Conservation (phyloP, 2,113 vertebrate genomes). For the Megaceryle maxima region DNA sequence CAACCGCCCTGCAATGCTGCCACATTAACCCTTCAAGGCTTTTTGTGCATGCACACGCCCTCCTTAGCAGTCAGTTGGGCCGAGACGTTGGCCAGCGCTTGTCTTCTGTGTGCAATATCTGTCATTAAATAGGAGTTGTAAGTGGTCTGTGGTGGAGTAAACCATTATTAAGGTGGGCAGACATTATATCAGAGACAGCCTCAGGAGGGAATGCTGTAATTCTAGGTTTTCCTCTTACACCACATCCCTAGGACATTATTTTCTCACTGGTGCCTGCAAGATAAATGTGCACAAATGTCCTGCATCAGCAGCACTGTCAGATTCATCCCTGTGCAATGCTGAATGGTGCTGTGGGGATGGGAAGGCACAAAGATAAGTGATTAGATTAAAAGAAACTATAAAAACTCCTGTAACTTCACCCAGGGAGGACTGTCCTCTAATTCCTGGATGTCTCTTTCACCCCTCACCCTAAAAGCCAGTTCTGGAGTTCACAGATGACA, state of each 20-base stretch:
- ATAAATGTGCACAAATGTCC: background rate
- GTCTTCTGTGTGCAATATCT: background rate
- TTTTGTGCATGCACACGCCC: background rate
- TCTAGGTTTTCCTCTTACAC: conserved; percentile 27
- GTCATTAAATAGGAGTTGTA: background rate
- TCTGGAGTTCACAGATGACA: background rate
- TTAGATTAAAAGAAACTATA: background rate
- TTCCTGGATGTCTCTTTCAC: background rate
- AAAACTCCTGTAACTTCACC: background rate
- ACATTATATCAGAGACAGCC: background rate
- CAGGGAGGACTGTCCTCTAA: background rate
- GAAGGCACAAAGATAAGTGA: background rate
- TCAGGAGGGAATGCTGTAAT: conserved; percentile 10
- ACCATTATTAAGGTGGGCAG: background rate
- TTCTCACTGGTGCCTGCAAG: conserved; percentile 12
- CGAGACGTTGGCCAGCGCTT: background rate
- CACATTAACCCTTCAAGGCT: background rate
- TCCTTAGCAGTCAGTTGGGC: background rate
- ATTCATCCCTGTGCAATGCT: background rate
- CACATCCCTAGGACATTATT: conserved; percentile 8
- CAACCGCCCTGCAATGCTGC: background rate
- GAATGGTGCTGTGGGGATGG: background rate
- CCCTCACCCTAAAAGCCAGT: background rate
- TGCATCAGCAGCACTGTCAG: background rate
- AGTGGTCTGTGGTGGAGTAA: background rate